These are phyloP conservation scores for Garrulus glandarius DNA, from an alignment of 2,797 vertebrate species.

Conservation along the genomic window DNA sequence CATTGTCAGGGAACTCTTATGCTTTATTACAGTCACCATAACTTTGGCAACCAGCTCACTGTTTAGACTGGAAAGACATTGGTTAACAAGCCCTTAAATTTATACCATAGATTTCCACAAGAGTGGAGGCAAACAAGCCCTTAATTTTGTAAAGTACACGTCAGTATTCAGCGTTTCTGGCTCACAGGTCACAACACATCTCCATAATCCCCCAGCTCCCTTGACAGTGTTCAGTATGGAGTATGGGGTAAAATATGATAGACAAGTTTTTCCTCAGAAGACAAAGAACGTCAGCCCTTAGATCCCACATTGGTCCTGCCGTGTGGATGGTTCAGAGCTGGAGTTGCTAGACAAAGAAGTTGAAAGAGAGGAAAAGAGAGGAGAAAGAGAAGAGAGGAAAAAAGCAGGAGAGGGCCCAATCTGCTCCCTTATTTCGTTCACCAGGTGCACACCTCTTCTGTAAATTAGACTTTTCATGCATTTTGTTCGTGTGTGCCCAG, in stretches of 20 bases:
- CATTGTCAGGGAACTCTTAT: background rate
- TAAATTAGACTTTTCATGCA: background rate
- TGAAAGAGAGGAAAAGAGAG: background rate
- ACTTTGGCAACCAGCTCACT: background rate
- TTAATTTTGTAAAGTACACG: background rate
- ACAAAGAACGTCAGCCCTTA: background rate
- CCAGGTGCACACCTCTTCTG: background rate
- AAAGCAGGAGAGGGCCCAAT: background rate
- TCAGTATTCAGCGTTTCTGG: background rate
- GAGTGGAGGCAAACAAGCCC: background rate
- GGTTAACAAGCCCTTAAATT: background rate
- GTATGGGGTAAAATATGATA: background rate
- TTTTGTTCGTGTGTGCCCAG: background rate
- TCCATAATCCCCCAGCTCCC: background rate
- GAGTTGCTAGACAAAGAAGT: fast-evolving
- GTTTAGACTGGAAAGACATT: background rate
- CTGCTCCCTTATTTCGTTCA: background rate
- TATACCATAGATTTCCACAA: background rate
- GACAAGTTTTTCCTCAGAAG: background rate
- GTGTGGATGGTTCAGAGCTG: fast-evolving
- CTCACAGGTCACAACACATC: background rate
- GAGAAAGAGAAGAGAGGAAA: background rate
- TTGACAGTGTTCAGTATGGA: background rate
- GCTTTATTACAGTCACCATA: background rate
- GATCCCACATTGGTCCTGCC: fast-evolving